Base-by-base conservation (phyloP, 2,888 invertebrate species). In the Ariolimax columbianus region DNA sequence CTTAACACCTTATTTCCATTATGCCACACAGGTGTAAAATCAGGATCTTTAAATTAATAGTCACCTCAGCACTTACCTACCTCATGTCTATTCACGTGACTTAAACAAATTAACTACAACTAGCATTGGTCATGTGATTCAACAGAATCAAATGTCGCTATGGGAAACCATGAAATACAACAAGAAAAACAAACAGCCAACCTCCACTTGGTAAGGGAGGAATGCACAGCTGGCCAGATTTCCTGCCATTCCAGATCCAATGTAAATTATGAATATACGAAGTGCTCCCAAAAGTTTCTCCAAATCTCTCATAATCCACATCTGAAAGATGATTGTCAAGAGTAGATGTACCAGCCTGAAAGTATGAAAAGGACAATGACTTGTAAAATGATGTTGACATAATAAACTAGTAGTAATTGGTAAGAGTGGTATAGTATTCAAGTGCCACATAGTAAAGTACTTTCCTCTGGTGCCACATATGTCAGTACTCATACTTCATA, bases 141-240 rank as follows among this genome's bases (percentile, higher is more conserved):
- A 55, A 47, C 14, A 47, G 14, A 47, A 47, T 47, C 14, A 14
- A 14, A 55, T 55, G n/a, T n/a, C n/a, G n/a, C n/a, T 38, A 14
- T 26, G 11, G 55, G n/a, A n/a, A n/a, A n/a, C n/a, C n/a, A n/a
- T n/a, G n/a, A n/a, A 70, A 26, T 1, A 63, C 30, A 47, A 47
- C 0, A 70, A 72, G 33, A 40, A 23, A 47, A 68, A 63, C 17
- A 55, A 82, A n/a, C 14, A n/a, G 17, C 77, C 17, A 43, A 94
- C 94, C 93, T 94, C 94, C 19, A 99, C 98, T 94, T 98, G 96
- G 94, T 99, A 99, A 73, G 99, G 99, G 89, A 99, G 97, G 93
- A 99, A 97, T 90, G 99, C 98, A 88, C 98, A 98, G 91, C 98
- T 98, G 79, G 98, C 99, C 92, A 99, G 95, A 95, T 99, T 99